Percentiles rank a stretch among this genome's conserved stretches.
phyloP scores from a whole-genome alignment of 2,113 vertebrate genomes.

The Myrmecophaga tridactyla region DNA sequence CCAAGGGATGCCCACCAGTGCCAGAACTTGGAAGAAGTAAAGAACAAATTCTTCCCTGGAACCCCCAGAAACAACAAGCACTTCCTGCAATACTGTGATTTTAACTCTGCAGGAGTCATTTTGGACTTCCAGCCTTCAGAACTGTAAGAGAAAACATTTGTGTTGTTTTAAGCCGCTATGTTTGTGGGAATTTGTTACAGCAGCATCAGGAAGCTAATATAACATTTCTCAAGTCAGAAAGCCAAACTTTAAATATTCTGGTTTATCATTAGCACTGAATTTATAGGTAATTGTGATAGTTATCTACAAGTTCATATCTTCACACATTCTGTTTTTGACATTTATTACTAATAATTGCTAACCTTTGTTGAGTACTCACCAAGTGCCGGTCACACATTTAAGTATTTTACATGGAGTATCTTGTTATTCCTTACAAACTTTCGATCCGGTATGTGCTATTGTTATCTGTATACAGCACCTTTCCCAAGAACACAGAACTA shows the following conservation, averaged over 20 bases:
- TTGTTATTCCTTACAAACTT: conserved; percentile 3
- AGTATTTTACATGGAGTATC: neutral
- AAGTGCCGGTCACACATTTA: neutral
- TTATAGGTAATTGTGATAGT: neutral
- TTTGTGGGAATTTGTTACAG: neutral
- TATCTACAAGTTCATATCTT: neutral
- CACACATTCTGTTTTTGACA: neutral
- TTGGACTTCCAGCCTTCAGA: neutral
- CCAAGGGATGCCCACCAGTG: neutral
- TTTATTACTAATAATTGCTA: neutral
- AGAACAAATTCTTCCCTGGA: neutral
- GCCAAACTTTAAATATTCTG: neutral
- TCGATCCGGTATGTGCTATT: neutral
- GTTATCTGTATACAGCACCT: neutral
- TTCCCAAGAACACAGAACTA: neutral
- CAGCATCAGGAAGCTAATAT: neutral
- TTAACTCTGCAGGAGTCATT: neutral
- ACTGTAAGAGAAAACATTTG: neutral
- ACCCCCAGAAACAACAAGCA: neutral
- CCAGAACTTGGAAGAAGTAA: neutral
- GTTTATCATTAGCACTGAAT: neutral
- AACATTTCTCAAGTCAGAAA: neutral
- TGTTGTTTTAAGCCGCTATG: neutral
- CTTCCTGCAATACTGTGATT: neutral
- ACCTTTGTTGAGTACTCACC: neutral